phyloP scores from a whole-genome alignment of 2,888 invertebrate species.

The Alloplasta piceator region DNA sequence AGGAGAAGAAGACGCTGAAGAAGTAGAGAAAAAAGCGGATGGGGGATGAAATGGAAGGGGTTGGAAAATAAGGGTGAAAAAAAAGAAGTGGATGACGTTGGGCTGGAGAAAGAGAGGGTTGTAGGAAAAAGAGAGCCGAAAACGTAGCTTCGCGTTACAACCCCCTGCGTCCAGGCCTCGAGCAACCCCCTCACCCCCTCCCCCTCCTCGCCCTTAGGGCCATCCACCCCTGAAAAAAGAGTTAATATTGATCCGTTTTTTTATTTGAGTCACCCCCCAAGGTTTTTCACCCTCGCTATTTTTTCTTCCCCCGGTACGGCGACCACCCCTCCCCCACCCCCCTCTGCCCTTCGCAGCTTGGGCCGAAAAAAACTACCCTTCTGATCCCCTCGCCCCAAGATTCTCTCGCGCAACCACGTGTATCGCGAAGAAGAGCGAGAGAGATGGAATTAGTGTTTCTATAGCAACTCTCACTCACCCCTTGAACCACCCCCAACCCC shows the following conservation, averaged over 20 bases:
- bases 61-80: conserved; percentile 46
- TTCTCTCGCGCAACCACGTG: background rate
- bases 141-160: conserved; percentile 55
- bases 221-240: conserved; percentile 85
- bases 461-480: conserved; percentile 85
- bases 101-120: conserved; percentile 17
- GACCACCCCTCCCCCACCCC: conserved; percentile 31
- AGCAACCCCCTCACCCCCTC: conserved; percentile 23
- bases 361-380: conserved; percentile 36
- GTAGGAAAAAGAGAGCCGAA: conserved; percentile 46
- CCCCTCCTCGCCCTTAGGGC: conserved; percentile 71
- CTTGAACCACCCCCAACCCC: background rate
- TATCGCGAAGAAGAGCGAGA: conserved; percentile 62
- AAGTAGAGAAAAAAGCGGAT: conserved; percentile 17
- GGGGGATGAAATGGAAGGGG: conserved; percentile 17
- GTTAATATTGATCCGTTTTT: conserved; percentile 89
- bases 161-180: conserved; percentile 62
- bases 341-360: conserved; percentile 36
- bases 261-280: conserved; percentile 87
- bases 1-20: background rate
- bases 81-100: conserved; percentile 16
- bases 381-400: conserved; percentile 36
- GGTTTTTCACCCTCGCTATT: conserved; percentile 86
- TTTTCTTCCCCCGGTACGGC: conserved; percentile 81
- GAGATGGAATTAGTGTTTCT: conserved; percentile 86